phyloP scores from a whole-genome alignment of 2,113 vertebrate species.

The Pseudopipra pipra region DNA sequence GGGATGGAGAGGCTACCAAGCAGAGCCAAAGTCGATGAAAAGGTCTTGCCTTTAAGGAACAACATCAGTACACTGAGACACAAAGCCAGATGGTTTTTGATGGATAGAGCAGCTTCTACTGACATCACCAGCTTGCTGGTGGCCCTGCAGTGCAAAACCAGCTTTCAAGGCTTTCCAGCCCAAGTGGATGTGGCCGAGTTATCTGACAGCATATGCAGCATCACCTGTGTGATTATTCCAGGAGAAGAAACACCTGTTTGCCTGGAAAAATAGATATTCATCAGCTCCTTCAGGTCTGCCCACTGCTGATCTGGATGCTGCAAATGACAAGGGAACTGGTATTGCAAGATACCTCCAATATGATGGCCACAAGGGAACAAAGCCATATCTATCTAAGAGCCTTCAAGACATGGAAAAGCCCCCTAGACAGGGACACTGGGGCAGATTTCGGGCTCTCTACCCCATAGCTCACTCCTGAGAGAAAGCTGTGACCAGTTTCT shows the following conservation, averaged over 20 bases:
- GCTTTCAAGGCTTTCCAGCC: not conserved
- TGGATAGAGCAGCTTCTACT: not conserved
- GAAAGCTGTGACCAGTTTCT: not conserved
- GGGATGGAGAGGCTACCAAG: not conserved
- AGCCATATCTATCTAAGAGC: not conserved
- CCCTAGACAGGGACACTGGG: not conserved
- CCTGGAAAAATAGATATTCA: not conserved
- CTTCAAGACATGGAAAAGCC: not conserved
- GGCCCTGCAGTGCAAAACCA: not conserved
- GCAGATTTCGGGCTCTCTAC: not conserved
- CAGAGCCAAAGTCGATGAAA: not conserved
- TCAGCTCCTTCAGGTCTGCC: not conserved
- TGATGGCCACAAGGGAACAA: not conserved
- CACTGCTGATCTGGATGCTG: not conserved
- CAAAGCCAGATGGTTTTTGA: not conserved
- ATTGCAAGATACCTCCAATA: not conserved
- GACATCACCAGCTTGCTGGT: not conserved
- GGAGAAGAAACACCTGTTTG: not conserved
- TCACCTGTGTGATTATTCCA: not conserved
- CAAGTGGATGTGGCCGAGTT: rapidly evolving
- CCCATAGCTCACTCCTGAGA: not conserved
- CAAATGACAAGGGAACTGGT: not conserved
- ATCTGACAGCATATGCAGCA: not conserved
- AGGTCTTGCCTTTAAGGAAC: not conserved
- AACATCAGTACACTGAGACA: not conserved